Evolutionary conservation across 1,140 invertebrate genomes (phyloP), one percentile per base, ranked within the genome.

Genomic region (Drosophila oshimai): DNA sequence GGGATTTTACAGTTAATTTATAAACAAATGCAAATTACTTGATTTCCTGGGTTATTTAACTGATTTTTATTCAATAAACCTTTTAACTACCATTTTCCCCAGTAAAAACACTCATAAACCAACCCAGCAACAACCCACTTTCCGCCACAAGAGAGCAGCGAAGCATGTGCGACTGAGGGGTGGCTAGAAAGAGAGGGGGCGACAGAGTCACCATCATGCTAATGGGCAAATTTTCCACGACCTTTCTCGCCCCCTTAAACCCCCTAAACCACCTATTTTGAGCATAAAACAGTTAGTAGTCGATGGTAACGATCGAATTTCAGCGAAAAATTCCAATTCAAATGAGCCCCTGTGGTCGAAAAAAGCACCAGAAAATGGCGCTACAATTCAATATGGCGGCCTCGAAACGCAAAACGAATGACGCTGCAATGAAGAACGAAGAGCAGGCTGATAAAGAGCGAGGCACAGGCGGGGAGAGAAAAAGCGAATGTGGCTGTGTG

Each of bases 321-420:
- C 6, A 37, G 24, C 3, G 4, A 31, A 28, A 57, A 79, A 47
- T 45, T 1, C 1, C 6, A 4, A 5, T 10, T 31, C 47, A 34
- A 4, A 9, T 2, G 13, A 0, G 5, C 28, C 4, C 5, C 60
- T 53, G 13, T 41, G 12, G 29, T 24, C 15, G 28, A 79, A 83
- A 79, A 84, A 74, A 67, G 54, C 58, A 18, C 18, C 41, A 49
- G 53, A 83, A 83, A 74, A 24, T 47, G 45, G 26, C 26, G 24
- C 31, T 7, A 42, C 29, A 77, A 73, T 68, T 29, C 75, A 78
- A 78, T 58, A 78, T 78, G 75, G 75, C 75, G 74, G 55, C 31
- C 18, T 26, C 41, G 62, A 36, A 58, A 64, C 37, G 39, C 47
- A 42, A 64, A 67, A 29, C 61, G 64, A 81, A 83, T 77, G 60